Conservation (phyloP, 30 jellyfish, hydroid and myxozoan species). For the Chrysaora quinquecirrha region DNA sequence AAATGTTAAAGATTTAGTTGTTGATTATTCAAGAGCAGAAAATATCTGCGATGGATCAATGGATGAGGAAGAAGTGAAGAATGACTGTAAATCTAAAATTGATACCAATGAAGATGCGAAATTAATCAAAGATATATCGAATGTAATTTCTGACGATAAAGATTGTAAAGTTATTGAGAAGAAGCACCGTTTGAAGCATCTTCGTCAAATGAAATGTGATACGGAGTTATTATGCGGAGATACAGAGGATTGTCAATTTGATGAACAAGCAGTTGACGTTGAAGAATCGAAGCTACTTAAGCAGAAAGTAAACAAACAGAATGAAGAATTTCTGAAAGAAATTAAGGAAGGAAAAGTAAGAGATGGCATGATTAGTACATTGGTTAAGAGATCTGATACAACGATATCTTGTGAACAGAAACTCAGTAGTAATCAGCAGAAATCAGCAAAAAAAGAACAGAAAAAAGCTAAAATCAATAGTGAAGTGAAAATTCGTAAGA, state of each 20-base stretch:
- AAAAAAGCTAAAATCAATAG: neutral
- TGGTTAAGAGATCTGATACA: neutral
- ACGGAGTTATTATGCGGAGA: too few relatives aligned
- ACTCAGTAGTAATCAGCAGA: neutral
- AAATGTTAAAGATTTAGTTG: neutral
- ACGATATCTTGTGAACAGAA: neutral
- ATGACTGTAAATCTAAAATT: neutral
- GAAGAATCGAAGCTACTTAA: neutral
- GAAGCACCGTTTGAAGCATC: too few relatives aligned
- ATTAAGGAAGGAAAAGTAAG: constrained; percentile 9
- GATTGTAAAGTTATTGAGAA: too few relatives aligned
- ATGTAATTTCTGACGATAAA: too few relatives aligned
- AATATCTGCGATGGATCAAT: neutral
- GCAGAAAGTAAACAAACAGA: neutral
- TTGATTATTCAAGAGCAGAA: neutral
- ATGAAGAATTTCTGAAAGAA: neutral
- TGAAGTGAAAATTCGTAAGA: neutral
- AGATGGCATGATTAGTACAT: neutral
- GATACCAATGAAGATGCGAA: too few relatives aligned
- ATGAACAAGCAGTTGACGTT: neutral
- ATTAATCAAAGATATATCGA: too few relatives aligned
- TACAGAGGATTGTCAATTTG: too few relatives aligned
- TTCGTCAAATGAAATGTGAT: too few relatives aligned
- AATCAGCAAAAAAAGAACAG: neutral
- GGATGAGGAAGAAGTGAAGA: neutral